Percentiles rank a stretch among this genome's conserved stretches.
Evolutionary conservation across 2,113 vertebrate genomes (phyloP).

Genomic region (Pteropus alecto): DNA sequence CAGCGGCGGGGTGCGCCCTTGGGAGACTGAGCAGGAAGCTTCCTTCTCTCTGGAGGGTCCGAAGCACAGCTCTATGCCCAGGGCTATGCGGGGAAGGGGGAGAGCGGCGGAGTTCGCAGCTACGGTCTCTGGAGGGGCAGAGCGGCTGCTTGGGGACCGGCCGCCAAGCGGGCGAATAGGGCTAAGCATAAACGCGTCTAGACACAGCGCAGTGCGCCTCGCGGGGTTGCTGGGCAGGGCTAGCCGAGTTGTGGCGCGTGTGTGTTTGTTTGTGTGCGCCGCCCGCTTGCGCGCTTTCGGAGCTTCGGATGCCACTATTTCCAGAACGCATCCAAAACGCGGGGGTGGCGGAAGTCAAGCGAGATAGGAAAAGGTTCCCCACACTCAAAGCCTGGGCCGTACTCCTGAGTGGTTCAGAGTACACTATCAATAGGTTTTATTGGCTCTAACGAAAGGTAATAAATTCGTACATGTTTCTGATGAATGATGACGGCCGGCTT

Average conservation of each 20-base stretch:
- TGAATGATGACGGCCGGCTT: neutral
- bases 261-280: neutral
- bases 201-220: accelerated
- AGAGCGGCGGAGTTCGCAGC: neutral
- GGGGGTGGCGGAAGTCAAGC: neutral
- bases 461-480: neutral
- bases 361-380: neutral
- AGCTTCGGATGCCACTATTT: neutral
- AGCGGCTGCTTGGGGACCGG: neutral
- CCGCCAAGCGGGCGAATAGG: neutral
- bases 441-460: neutral
- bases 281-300: accelerated
- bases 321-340: neutral
- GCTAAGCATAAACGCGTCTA: neutral
- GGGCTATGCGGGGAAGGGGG: neutral
- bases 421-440: neutral
- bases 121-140: neutral
- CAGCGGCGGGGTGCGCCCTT: neutral
- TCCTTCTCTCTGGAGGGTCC: neutral
- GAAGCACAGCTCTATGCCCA: neutral
- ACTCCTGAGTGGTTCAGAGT: neutral
- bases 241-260: neutral
- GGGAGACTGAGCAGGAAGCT: neutral
- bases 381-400: neutral
- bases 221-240: neutral